Conservation (phyloP, 2,113 vertebrate genomes). For the Chaetodon trifascialis region DNA sequence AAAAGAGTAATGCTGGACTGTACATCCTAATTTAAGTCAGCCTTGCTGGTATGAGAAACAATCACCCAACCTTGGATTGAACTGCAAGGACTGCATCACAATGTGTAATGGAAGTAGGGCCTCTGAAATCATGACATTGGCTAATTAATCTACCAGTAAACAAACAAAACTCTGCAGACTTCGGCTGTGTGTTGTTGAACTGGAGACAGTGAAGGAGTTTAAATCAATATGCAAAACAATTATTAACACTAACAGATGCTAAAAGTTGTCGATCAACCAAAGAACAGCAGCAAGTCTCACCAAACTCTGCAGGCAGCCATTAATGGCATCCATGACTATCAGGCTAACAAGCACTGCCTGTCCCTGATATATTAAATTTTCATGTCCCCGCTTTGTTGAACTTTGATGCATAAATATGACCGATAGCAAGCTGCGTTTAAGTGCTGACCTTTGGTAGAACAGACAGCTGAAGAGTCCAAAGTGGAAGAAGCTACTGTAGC, state of each 20-base stretch:
- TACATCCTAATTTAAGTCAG: slow-evolving; percentile 20
- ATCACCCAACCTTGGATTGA: slow-evolving; percentile 16
- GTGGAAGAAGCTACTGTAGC: neutral
- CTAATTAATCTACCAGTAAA: neutral
- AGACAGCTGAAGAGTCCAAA: neutral
- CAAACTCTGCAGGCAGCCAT: neutral
- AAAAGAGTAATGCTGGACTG: neutral
- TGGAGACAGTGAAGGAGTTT: no score
- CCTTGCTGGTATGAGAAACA: slow-evolving; percentile 44
- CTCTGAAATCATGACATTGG: neutral
- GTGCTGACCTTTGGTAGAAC: neutral
- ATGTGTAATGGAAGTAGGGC: slow-evolving; percentile 8
- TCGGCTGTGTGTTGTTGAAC: no score
- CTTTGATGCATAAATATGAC: neutral
- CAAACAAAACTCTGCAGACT: neutral
- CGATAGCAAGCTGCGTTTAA: neutral
- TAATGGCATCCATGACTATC: neutral
- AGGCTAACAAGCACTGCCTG: neutral
- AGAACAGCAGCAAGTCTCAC: neutral
- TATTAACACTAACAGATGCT: neutral
- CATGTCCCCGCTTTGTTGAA: neutral
- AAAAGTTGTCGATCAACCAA: neutral
- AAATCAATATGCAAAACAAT: no score
- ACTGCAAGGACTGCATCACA: slow-evolving; percentile 21
- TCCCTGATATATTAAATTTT: neutral